A percentile compares a stretch with the other conserved stretches of the same genome.
Evolutionary conservation across 1,140 invertebrate species (phyloP).

Genomic region (Calephelis virginiensis): DNA sequence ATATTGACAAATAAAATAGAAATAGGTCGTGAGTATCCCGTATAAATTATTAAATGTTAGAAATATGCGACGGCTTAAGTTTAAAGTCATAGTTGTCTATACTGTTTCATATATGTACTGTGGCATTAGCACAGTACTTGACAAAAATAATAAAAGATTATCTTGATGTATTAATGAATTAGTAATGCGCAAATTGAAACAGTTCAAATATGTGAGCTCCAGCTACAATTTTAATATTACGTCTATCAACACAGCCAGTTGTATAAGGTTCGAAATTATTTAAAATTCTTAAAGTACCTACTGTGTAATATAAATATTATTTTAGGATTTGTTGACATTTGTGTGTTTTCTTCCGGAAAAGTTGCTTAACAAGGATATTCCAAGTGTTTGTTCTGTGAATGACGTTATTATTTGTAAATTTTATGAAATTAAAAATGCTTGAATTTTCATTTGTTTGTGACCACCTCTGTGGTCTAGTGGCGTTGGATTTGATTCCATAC

Average conservation of each 20-base stretch:
- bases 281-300: not conserved
- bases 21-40: no score
- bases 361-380: slow-evolving; percentile 23
- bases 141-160: not conserved
- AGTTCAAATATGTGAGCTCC: slow-evolving; percentile 15
- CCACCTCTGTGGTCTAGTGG: no score
- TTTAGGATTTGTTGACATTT: slow-evolving; percentile 34
- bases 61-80: no score
- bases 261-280: slow-evolving; percentile 22
- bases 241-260: not conserved
- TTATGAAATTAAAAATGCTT: not conserved
- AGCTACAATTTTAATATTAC: not conserved
- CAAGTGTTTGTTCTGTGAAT: not conserved
- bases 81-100: no score
- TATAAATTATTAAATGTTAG: no score
- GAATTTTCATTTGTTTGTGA: no score
- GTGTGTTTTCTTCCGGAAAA: slow-evolving; percentile 21
- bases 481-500: no score
- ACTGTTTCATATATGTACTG: no score
- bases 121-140: no score
- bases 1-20: no score
- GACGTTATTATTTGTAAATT: not conserved
- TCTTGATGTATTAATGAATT: slow-evolving; percentile 25
- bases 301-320: slow-evolving; percentile 25
- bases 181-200: slow-evolving; percentile 34